Evolutionary conservation across 1,140 invertebrate species (phyloP).

Genomic region (Ruditapes philippinarum): DNA sequence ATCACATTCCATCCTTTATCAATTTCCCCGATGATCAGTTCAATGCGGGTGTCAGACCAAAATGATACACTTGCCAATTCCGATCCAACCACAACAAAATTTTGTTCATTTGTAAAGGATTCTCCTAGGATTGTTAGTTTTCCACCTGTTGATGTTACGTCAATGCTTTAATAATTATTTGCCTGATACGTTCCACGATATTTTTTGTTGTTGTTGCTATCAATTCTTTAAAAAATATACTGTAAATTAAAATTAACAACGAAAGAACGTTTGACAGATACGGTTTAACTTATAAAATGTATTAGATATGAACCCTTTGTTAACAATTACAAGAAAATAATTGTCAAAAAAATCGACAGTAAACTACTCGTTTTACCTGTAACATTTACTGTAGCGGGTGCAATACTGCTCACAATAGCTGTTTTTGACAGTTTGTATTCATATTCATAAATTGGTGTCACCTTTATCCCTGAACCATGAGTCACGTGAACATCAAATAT

Average conservation of each 20-base stretch:
- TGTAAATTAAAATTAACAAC: no score
- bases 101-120: neutral
- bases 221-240: no score
- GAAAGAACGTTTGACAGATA: no score
- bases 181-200: no score
- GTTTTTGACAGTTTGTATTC: slow-evolving; percentile 25
- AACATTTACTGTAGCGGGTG: neutral
- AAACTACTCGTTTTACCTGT: neutral
- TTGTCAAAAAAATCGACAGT: no score
- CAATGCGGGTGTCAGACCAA: slow-evolving; percentile 33
- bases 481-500: slow-evolving; percentile 8
- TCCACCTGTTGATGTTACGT: neutral
- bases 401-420: slow-evolving; percentile 4
- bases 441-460: neutral
- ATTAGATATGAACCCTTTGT: no score
- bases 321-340: no score
- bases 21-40: neutral
- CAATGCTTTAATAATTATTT: neutral
- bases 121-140: slow-evolving; percentile 35
- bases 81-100: neutral
- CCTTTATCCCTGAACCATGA: neutral
- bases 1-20: neutral
- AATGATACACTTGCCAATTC: neutral
- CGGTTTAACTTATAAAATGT: no score
- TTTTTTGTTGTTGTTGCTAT: no score